Conservation (phyloP, 1,140 invertebrate genomes). For the Zaprionus nigranus region DNA sequence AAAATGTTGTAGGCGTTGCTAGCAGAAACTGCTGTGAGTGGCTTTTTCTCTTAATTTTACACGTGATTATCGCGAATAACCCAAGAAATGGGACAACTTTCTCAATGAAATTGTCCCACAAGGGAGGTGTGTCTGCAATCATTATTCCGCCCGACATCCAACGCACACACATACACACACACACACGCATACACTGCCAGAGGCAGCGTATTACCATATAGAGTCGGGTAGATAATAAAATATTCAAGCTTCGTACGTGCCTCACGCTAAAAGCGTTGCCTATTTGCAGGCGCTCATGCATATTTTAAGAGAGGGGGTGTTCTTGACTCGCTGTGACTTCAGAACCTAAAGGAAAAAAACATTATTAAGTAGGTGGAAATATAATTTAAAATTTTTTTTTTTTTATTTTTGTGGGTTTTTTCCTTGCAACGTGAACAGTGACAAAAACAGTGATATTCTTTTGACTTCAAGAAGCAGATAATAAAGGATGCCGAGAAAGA, state of each 20-base stretch:
- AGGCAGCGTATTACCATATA: conserved; percentile 43
- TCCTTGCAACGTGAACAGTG: background rate
- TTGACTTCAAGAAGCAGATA: background rate
- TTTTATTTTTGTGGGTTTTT: no score
- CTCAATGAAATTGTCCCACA: conserved; percentile 31
- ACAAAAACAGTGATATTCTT: background rate
- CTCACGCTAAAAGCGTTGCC: conserved; percentile 47
- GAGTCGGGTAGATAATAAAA: conserved; percentile 48
- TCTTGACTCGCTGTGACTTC: conserved; percentile 4
- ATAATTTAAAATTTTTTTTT: no score
- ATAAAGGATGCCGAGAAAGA: background rate
- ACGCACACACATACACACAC: background rate
- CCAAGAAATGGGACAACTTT: conserved; percentile 56
- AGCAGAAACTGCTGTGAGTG: conserved; percentile 12
- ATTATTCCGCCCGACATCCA: conserved; percentile 41
- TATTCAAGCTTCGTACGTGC: conserved; percentile 60
- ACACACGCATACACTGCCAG: conserved; percentile 8
- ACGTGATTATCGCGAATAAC: conserved; percentile 55
- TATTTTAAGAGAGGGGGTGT: conserved; percentile 37
- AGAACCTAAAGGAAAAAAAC: no score
- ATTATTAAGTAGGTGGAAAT: no score
- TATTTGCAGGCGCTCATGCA: conserved; percentile 56
- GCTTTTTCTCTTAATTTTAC: conserved; percentile 48
- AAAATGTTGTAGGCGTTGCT: conserved; percentile 24
- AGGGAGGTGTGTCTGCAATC: conserved; percentile 23